Percentiles rank a stretch among this genome's conserved stretches.
Evolutionary conservation across 2,888 invertebrate species (phyloP).

Genomic region (Pseudococcus jackbeardsleyi): DNA sequence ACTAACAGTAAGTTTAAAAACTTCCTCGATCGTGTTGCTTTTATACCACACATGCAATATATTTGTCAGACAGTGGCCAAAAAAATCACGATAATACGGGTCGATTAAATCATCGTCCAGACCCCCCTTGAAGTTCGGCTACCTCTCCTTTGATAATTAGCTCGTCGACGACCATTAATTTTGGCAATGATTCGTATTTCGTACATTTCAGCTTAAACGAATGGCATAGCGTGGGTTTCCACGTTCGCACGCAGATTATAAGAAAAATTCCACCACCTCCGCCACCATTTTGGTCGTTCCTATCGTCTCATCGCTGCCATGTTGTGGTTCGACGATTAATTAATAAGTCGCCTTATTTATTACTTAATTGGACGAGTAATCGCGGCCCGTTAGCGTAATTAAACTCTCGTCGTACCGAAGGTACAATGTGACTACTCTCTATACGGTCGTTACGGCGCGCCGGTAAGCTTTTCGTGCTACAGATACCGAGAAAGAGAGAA

Average conservation of each 20-base stretch:
- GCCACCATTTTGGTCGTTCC: background rate
- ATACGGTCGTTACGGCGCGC: background rate
- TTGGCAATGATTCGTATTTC: conserved; percentile 32
- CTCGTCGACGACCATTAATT: conserved; percentile 26
- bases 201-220: conserved; percentile 4
- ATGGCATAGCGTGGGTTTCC: background rate
- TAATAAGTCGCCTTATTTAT: conserved; percentile 33
- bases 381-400: conserved; percentile 44
- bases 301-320: background rate
- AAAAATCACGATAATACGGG: conserved; percentile 7
- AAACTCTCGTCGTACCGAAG: background rate
- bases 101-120: background rate
- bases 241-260: conserved; percentile 16
- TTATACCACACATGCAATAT: background rate
- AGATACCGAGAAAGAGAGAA: background rate
- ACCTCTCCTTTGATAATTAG: background rate
- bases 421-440: conserved; percentile 27
- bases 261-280: background rate
- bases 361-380: conserved; percentile 47
- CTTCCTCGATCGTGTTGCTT: background rate
- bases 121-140: background rate
- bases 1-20: too few species aligned
- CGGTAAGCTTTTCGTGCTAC: background rate
- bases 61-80: background rate
- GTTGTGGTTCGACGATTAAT: conserved; percentile 31